Conservation (phyloP, 2,113 vertebrate species). For the Oplegnathus fasciatus region DNA sequence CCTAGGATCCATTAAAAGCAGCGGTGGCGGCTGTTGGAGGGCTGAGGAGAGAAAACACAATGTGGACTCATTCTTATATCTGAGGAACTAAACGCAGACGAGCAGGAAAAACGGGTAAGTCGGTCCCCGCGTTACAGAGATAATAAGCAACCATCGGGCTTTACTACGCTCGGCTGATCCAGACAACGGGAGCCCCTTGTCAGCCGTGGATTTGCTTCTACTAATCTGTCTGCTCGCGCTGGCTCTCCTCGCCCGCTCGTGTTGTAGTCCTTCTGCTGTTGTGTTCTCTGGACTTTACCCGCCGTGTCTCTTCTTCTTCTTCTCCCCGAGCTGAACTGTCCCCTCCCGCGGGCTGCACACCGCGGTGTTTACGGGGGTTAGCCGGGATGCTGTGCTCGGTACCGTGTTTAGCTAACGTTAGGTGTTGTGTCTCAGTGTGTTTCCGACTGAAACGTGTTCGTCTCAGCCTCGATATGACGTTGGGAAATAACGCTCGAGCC, state of each 20-base stretch:
- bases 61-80: slow-evolving; percentile 39
- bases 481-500: neutral
- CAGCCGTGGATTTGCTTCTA: slow-evolving; percentile 16
- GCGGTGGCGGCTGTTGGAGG: neutral
- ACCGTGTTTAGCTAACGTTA: too few species aligned
- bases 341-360: too few species aligned
- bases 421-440: neutral
- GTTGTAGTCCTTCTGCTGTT: slow-evolving; percentile 8
- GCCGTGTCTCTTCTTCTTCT: too few species aligned
- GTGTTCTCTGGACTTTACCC: neutral
- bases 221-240: slow-evolving; percentile 33
- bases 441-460: too few species aligned
- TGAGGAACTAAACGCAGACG: slow-evolving; percentile 53
- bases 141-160: slow-evolving; percentile 22
- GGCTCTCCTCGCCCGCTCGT: slow-evolving; percentile 29
- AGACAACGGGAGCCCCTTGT: slow-evolving; percentile 25
- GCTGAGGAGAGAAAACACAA: slow-evolving; percentile 23
- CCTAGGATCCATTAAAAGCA: neutral
- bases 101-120: slow-evolving; percentile 62
- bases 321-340: too few species aligned
- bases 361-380: too few species aligned
- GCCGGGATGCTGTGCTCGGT: too few species aligned
- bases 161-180: slow-evolving; percentile 34
- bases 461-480: neutral
- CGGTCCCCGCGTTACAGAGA: neutral